Evolutionary conservation across 2,888 invertebrate genomes (phyloP), one percentile per base, ranked within the genome.

Genomic region (Drosophila prolongata): DNA sequence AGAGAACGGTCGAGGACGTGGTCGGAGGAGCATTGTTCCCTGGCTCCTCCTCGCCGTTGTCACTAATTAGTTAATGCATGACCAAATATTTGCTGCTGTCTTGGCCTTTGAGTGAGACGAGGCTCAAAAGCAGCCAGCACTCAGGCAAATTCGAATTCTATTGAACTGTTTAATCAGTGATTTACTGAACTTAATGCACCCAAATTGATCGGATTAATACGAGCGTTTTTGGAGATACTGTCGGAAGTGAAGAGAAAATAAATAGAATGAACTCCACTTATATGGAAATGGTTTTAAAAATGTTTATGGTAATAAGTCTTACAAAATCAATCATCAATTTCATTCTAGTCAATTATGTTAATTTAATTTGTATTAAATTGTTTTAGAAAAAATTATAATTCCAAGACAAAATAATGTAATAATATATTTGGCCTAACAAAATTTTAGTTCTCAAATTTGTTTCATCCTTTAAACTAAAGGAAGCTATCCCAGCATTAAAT

Each of bases 41-140:
- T 54, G n/a, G 6, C 27, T 49, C 34, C 65, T 24, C 43, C 37
- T 78, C 42, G 44, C 62, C 52, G 52, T 24, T 49, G 53, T 70
- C 75, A 81, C 87, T 87, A 87, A 87, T 87, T 87, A 89, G 87
- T 87, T 87, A 87, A 87, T 87, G 87, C 83, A 85, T 79, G 85
- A 55, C 72, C 77, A 79, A 87, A 87, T 80, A 79, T 78, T 75
- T 80, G 72, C 64, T 59, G 58, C 44, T 49, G 59, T 42, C 49
- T 68, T 40, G 44, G 16, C 38, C 38, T 16, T 38, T 38, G 50
- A 37, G 27, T 13, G 24, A 14, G n/a, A 38, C 43, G 40, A 53
- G 14, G 9, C 30, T 8, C 6, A 30, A 0, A 9, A n/a, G n/a
- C 6, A 46, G 46, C 16, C 40, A 27, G 46, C 66, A 62, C 62